Evolutionary conservation across 2,888 invertebrate species (phyloP).

Genomic region (Drosophila neotestacea): DNA sequence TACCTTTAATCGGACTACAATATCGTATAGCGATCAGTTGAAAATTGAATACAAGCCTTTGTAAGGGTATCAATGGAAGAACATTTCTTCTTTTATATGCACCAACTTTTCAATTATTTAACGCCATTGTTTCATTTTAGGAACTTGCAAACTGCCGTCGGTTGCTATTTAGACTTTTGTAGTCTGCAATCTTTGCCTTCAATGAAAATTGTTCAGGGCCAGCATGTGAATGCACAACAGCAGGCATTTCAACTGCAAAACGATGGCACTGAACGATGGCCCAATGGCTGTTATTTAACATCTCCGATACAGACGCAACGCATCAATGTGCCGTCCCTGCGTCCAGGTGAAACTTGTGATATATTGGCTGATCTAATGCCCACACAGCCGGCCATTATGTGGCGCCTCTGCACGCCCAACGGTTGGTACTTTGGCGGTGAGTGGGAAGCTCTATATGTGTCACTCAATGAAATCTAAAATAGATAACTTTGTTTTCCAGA

Average conservation of each 20-base stretch:
- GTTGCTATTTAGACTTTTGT: constrained; percentile 96
- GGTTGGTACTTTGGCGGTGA: constrained; percentile 97
- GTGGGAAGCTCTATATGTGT: constrained; percentile 16
- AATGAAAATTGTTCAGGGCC: constrained; percentile 89
- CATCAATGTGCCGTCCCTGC: constrained; percentile 87
- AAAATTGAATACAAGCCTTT: too few species aligned
- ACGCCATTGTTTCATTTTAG: constrained; percentile 86
- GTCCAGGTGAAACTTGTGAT: constrained; percentile 91
- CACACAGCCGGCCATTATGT: constrained; percentile 93
- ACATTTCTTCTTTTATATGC: too few species aligned
- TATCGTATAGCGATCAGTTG: too few species aligned
- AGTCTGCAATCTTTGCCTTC: constrained; percentile 90
- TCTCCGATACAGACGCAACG: constrained; percentile 86
- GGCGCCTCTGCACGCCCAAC: constrained; percentile 94
- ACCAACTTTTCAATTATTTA: too few species aligned
- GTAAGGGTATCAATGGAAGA: too few species aligned
- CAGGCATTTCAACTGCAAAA: constrained; percentile 95
- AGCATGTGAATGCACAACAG: constrained; percentile 84
- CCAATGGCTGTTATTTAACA: constrained; percentile 91
- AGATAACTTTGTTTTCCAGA: constrained; percentile 77
- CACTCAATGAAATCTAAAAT: too few species aligned
- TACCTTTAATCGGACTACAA: too few species aligned
- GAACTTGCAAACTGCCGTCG: constrained; percentile 98
- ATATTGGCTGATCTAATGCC: constrained; percentile 90
- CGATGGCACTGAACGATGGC: constrained; percentile 95